Evolutionary conservation across 2,113 vertebrate species (phyloP).

Genomic region (Oreochromis niloticus): DNA sequence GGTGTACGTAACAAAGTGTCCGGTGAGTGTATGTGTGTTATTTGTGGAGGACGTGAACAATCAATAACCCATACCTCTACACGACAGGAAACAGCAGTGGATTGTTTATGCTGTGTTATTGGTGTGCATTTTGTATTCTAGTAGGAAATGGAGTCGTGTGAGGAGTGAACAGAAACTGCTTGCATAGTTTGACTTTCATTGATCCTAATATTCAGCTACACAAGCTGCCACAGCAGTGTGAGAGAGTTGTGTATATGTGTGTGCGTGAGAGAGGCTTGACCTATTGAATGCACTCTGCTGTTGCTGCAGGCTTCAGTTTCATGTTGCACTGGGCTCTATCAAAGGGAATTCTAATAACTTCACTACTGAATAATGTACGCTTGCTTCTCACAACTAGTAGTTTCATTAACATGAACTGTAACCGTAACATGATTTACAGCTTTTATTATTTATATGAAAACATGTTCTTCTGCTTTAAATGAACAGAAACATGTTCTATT

Average conservation of each 20-base stretch:
- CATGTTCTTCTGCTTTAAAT: neutral
- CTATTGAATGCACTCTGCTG: neutral
- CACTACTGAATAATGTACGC: constrained; percentile 7
- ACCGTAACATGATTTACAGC: neutral
- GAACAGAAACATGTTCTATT: neutral
- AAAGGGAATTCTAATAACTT: constrained; percentile 24
- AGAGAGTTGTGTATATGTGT: neutral
- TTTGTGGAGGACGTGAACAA: neutral
- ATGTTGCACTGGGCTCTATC: neutral
- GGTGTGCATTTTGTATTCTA: neutral
- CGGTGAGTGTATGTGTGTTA: neutral
- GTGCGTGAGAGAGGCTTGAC: neutral
- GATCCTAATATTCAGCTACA: neutral
- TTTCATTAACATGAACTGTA: constrained; percentile 1
- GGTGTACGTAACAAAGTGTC: neutral
- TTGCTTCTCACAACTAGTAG: neutral
- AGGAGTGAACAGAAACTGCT: neutral
- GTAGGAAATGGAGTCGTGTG: neutral
- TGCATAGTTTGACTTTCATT: neutral
- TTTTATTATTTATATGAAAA: neutral
- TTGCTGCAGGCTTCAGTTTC: constrained; percentile 11
- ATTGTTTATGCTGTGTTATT: neutral
- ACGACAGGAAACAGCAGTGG: neutral
- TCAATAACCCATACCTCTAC: neutral
- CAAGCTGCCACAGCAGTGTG: neutral